phyloP scores from a whole-genome alignment of 2,797 vertebrate species.

The Melanitta fusca region DNA sequence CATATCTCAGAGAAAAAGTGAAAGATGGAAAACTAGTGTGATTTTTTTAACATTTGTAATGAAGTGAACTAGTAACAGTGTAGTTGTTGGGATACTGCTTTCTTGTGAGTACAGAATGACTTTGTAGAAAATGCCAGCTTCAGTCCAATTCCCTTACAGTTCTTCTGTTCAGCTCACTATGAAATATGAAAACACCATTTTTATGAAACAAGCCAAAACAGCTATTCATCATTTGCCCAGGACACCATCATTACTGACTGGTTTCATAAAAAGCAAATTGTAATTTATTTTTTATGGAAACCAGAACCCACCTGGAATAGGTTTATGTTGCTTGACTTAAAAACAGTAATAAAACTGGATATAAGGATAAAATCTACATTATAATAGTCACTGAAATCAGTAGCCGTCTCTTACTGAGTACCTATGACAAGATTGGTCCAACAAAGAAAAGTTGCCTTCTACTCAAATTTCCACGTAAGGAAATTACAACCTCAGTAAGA shows the following conservation, averaged over 20 bases:
- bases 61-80: not conserved
- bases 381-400: not conserved
- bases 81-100: not conserved
- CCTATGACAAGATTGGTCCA: not conserved
- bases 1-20: not conserved
- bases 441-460: not conserved
- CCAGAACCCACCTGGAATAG: not conserved
- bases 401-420: not conserved
- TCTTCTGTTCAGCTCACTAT: not conserved
- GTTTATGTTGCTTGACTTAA: not conserved
- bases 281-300: not conserved
- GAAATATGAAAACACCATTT: not conserved
- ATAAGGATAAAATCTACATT: not conserved
- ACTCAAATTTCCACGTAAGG: not conserved
- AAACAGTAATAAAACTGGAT: not conserved
- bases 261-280: not conserved
- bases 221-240: not conserved
- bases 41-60: not conserved
- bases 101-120: not conserved
- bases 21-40: not conserved
- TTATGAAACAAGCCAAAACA: constrained; percentile 13
- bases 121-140: constrained; percentile 8
- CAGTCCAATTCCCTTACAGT: not conserved
- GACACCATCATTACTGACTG: not conserved
- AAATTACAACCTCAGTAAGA: not conserved